Evolutionary conservation across 1,140 invertebrate genomes (phyloP), one percentile per base, ranked within the genome.

Genomic region (Pseudomyrmex cubaensis): DNA sequence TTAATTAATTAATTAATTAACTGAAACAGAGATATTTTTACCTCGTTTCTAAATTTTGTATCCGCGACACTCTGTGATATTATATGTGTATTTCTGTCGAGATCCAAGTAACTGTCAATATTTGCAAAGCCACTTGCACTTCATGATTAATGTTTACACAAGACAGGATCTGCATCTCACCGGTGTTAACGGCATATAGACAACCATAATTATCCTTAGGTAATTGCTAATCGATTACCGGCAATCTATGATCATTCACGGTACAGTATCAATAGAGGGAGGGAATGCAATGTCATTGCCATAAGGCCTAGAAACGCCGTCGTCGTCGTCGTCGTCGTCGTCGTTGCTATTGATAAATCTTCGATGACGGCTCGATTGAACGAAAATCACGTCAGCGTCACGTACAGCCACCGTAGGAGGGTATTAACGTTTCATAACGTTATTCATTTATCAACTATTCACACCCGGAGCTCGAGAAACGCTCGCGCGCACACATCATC

Each of bases 181-280:
- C 54, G 50, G 70, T 35, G 17, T 12, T 46, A 72, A 66, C 82
- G 63, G 64, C 72, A 67, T 83, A 75, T 77, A 89, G 78, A 82
- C 61, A 76, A 76, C 52, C 70, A 83, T 89, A 90, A 90, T 91
- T 90, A 90, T 88, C 87, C 84, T 62, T 83, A 86, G 63, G 78
- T 91, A 91, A 92, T 91, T 90, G 66, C 88, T 87, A 90, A 92
- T 90, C 90, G 91, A 92, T 89, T 73, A 76, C 52, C 73, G 80
- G 63, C 84, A 90, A 90, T 85, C 83, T 90, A 84, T 82, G 84
- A 92, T 90, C 84, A 86, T 52, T 82, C 86, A 82, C 87, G 83
- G 80, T 87, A 88, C 84, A 75, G 84, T 90, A 90, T 91, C 87
- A 90, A 91, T 90, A 88, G 84, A 86, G 70, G 22, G 57, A 64